Base-by-base conservation (phyloP, 2,113 vertebrate genomes). In the Hiodon alosoides region DNA sequence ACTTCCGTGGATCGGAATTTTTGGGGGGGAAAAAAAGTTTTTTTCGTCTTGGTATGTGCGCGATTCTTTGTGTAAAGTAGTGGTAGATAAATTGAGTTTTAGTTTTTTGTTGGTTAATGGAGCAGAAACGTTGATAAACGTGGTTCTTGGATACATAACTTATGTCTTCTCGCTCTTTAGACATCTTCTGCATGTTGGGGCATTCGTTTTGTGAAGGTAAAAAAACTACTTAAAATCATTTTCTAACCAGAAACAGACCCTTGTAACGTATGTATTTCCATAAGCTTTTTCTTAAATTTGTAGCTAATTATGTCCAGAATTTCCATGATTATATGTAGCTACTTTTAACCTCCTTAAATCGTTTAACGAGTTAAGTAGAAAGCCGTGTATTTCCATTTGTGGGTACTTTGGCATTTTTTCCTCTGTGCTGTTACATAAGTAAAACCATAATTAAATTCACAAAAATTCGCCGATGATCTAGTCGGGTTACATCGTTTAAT, bases 1-100 rank as follows among this genome's bases (percentile, higher is more conserved):
- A 81, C 82, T 82, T 89, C 85, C 85, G 86, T 10, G 78, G 79
- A 16, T 77, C 71, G 66, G 65, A 17, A 16, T 68, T 48, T 59
- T 31, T 31, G 0, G 13, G 46, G 57, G 55, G 17, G 46, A 7
- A 50, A 65, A 62, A 58, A 50, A 60, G 52, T 8, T 57, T 31
- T 66, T n/a, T 59, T 14, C 6, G 46, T n/a, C 65, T 64, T 57
- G 73, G 65, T 67, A 51, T 31, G 57, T 71, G 46, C 17, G 13
- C 31, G 4, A 4, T 31, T 31, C 31, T 31, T 31, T 31, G 31
- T 31, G 31, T 31, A 31, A 31, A 31, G 31, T 31, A 31, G 31
- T 31, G 31, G 31, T 31, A 31, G 31, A 31, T 31, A 31, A 31
- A 31, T 31, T 31, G 31, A 31, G 31, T 31, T 31, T 31, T 31